Conservation (phyloP, 2,113 vertebrate genomes). For the Galemys pyrenaicus region DNA sequence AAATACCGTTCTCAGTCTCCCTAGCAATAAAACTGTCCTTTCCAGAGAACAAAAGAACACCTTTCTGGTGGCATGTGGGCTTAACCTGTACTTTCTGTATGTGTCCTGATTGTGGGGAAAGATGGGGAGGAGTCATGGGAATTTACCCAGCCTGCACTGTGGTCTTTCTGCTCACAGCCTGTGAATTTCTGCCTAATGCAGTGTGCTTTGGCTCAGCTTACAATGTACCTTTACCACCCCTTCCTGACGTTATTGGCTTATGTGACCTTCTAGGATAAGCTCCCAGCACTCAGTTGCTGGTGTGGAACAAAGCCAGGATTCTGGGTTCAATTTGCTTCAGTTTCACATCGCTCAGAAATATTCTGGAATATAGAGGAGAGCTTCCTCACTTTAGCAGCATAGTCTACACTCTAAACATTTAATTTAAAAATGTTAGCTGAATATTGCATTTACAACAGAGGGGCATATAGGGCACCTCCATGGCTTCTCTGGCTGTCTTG, state of each 20-base stretch:
- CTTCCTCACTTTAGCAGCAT: background rate
- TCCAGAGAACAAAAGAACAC: background rate
- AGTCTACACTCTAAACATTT: background rate
- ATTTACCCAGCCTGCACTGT: background rate
- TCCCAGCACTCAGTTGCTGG: background rate
- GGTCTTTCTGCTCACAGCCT: background rate
- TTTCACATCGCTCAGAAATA: background rate
- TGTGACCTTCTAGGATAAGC: constrained; percentile 4
- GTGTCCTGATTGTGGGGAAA: background rate
- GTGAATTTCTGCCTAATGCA: background rate
- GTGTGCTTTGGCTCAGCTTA: background rate
- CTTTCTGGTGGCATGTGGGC: background rate
- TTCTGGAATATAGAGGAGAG: background rate
- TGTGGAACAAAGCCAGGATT: background rate
- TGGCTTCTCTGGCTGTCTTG: background rate
- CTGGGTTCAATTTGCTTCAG: background rate
- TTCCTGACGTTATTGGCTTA: background rate
- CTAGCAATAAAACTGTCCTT: background rate
- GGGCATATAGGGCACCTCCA: background rate
- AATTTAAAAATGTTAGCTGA: background rate
- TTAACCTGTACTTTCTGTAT: background rate
- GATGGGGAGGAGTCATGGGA: background rate
- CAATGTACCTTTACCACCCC: background rate
- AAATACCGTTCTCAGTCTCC: background rate
- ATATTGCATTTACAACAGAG: background rate